These are phyloP conservation scores for Turdus rufiventris DNA, from an alignment of 2,113 vertebrate species.

Conservation along the genomic window DNA sequence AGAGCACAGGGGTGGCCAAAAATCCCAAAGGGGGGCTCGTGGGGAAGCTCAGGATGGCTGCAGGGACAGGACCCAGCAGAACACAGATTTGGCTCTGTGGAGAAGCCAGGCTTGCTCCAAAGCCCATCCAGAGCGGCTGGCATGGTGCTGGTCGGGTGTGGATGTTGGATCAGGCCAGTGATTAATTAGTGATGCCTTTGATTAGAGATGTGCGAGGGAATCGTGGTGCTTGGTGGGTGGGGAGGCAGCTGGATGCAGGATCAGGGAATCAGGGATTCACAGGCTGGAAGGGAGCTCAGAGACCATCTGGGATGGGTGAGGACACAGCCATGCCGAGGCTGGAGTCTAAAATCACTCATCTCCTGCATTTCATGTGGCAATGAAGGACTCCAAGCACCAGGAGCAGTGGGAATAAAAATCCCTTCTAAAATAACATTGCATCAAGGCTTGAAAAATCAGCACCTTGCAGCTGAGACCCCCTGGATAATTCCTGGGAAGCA, in stretches of 20 bases:
- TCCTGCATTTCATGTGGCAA: not conserved
- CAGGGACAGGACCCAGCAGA: not conserved
- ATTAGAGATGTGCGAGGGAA: rapidly evolving
- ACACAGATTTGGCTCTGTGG: rapidly evolving
- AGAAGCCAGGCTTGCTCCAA: not conserved
- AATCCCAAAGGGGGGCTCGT: rapidly evolving
- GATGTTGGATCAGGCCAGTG: not conserved
- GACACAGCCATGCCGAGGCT: not conserved
- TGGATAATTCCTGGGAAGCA: not conserved
- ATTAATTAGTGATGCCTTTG: not conserved
- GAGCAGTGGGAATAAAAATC: not conserved
- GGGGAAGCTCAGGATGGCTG: not conserved
- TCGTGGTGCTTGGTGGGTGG: rapidly evolving
- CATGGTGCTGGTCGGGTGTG: rapidly evolving
- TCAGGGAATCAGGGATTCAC: not conserved
- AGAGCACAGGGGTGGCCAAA: not conserved
- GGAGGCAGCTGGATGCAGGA: not conserved
- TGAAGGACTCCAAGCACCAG: not conserved
- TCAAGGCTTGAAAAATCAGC: not conserved
- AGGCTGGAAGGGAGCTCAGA: not conserved
- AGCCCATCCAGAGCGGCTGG: not conserved
- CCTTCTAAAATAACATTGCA: not conserved
- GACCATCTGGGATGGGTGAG: not conserved
- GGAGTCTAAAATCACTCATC: not conserved
- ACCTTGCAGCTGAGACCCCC: not conserved